These are phyloP conservation scores for Nesogale talazaci DNA, from an alignment of 2,113 vertebrate genomes.

Conservation along the genomic window DNA sequence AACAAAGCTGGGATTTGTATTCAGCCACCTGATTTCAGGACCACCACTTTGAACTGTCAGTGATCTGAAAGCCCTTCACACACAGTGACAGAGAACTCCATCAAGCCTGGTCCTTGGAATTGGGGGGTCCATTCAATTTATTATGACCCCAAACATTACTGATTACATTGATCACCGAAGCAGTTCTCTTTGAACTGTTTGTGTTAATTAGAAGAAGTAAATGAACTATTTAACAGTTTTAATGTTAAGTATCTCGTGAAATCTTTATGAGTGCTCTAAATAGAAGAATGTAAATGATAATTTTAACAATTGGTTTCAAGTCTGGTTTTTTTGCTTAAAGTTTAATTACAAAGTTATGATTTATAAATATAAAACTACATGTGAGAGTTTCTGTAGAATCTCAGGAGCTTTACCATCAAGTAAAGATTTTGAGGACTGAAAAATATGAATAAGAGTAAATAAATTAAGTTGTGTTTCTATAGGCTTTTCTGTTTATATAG, in stretches of 20 bases:
- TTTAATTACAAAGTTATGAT: constrained; percentile 38
- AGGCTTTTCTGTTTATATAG: neutral
- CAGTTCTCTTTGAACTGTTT: constrained; percentile 44
- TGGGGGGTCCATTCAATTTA: neutral
- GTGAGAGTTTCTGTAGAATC: neutral
- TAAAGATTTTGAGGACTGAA: neutral
- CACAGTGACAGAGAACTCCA: neutral
- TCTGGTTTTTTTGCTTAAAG: constrained; percentile 42
- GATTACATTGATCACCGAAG: constrained; percentile 6
- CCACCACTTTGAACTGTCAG: neutral
- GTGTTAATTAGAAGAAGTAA: constrained; percentile 72
- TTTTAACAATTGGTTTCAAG: constrained; percentile 55
- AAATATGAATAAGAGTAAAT: neutral
- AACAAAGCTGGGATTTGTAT: neutral
- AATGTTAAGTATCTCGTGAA: constrained; percentile 67
- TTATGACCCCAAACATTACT: neutral
- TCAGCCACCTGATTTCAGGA: neutral
- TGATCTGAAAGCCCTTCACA: neutral
- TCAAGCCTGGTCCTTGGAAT: neutral
- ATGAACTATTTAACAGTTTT: constrained; percentile 63
- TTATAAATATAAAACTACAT: constrained; percentile 1
- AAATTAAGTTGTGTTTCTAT: neutral
- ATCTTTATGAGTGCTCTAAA: constrained; percentile 61
- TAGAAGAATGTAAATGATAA: constrained; percentile 56
- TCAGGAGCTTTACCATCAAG: neutral